A percentile compares a stretch with the other conserved stretches of the same genome.
phyloP scores from a whole-genome alignment of 2,797 vertebrate genomes.

The Leptoclinus maculatus region DNA sequence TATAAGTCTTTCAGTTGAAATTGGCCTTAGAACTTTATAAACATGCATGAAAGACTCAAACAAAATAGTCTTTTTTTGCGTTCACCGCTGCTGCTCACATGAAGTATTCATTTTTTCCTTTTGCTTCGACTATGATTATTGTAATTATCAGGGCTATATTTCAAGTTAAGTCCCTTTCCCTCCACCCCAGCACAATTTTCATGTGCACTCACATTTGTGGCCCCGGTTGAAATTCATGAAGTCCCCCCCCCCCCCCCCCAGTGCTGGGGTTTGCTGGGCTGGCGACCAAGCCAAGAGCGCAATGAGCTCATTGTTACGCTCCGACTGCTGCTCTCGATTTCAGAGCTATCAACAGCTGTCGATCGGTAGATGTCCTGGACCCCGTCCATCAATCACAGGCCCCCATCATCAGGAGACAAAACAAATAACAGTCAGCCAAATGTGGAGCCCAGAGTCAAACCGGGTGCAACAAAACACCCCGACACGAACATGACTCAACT shows the following conservation, averaged over 20 bases:
- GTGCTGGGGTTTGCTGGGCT: conserved; percentile 80
- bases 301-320: conserved; percentile 89
- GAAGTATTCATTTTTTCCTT: neutral
- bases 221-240: conserved; percentile 86
- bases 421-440: conserved; percentile 83
- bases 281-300: conserved; percentile 83
- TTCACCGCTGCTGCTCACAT: no score
- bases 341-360: conserved; percentile 90
- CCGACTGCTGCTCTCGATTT: conserved; percentile 86
- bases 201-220: conserved; percentile 78
- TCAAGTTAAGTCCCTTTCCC: conserved; percentile 61
- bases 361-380: conserved; percentile 89
- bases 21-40: neutral
- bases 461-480: conserved; percentile 62
- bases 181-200: conserved; percentile 66
- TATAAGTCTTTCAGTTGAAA: neutral
- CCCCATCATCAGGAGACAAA: conserved; percentile 83
- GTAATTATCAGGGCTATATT: conserved; percentile 63
- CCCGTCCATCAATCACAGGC: conserved; percentile 85
- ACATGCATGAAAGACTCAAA: neutral
- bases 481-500: conserved; percentile 52
- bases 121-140: conserved; percentile 52
- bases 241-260: conserved; percentile 77
- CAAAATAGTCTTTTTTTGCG: neutral
- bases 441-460: conserved; percentile 74